Conservation (phyloP, 2,888 invertebrate species). For the Drosophila mercatorum region DNA sequence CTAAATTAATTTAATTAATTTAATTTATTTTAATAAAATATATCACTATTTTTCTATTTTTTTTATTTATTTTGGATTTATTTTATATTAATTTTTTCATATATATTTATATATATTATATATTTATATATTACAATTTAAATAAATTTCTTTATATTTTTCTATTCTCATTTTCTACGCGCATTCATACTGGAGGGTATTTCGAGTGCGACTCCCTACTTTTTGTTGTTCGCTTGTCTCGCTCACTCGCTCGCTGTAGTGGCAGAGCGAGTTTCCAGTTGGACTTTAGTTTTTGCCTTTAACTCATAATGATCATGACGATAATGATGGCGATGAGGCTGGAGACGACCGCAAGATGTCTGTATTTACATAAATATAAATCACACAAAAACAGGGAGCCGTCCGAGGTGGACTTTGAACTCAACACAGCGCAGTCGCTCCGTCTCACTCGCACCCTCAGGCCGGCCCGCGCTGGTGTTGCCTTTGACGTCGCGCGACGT, state of each 20-base stretch:
- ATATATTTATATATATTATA: not conserved
- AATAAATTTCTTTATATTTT: not conserved
- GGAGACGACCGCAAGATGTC: conserved; percentile 19
- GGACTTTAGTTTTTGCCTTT: conserved; percentile 13
- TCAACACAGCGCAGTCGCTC: not conserved
- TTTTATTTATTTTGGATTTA: too few relatives aligned
- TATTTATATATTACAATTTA: not conserved
- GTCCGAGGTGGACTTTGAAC: conserved; percentile 29
- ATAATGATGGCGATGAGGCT: conserved; percentile 14
- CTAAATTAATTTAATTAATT: too few relatives aligned
- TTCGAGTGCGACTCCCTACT: not conserved
- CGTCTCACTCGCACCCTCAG: not conserved
- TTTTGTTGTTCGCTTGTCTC: conserved; percentile 8
- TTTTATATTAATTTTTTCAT: too few relatives aligned
- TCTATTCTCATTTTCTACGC: not conserved
- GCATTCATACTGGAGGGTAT: not conserved
- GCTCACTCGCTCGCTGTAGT: not conserved
- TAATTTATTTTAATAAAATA: not conserved
- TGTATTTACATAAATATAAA: conserved; percentile 16
- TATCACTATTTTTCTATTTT: too few relatives aligned
- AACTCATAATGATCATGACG: conserved; percentile 9
- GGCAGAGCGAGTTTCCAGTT: conserved; percentile 38
- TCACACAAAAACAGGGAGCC: conserved; percentile 17
- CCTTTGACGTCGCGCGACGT: conserved; percentile 19
- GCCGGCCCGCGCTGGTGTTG: not conserved